A percentile compares a stretch with the other conserved stretches of the same genome.
phyloP scores from a whole-genome alignment of 2,888 invertebrate genomes.

The Gastrophysa polygoni region DNA sequence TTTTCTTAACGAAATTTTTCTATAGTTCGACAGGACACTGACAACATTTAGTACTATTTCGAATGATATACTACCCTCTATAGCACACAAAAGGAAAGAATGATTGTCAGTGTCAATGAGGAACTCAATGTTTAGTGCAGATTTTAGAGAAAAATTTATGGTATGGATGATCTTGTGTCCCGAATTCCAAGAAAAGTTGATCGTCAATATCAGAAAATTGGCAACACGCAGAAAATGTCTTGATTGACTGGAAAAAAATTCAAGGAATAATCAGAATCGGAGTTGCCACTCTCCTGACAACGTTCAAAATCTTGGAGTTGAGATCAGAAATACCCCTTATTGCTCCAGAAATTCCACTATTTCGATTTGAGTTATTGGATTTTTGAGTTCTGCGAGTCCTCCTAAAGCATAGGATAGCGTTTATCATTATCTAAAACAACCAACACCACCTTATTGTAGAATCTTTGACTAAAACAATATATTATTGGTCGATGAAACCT shows the following conservation, averaged over 20 bases:
- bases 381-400: no score
- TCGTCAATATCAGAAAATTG: neutral
- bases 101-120: neutral
- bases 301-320: neutral
- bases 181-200: slow-evolving; percentile 9
- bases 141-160: neutral
- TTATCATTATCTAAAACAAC: neutral
- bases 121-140: neutral
- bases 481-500: neutral
- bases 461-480: neutral
- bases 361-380: no score
- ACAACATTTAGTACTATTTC: no score
- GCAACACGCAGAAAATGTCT: neutral
- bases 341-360: neutral
- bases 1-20: neutral
- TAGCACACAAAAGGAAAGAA: neutral
- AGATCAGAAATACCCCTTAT: neutral
- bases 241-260: neutral
- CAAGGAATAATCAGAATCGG: no score
- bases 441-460: no score
- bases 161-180: slow-evolving; percentile 11
- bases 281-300: neutral
- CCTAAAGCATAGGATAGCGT: neutral
- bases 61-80: no score
- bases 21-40: neutral